phyloP scores from a whole-genome alignment of 2,113 vertebrate genomes.

The Stomatorhinus ivindoensis region DNA sequence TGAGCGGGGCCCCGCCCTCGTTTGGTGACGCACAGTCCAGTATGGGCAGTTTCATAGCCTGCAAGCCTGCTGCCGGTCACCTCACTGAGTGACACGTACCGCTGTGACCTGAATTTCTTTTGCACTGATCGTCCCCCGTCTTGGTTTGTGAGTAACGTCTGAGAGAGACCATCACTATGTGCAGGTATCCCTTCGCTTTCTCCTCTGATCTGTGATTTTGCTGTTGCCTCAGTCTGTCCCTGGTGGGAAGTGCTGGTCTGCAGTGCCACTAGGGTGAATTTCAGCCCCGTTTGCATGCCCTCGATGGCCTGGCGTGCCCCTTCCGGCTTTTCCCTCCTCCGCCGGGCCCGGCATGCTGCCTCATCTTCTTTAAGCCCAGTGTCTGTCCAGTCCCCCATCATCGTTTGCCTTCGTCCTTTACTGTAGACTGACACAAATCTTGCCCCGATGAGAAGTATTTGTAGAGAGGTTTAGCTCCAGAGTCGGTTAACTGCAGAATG shows the following conservation, averaged over 20 bases:
- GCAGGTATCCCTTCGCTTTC: not conserved
- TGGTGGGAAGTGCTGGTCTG: not conserved
- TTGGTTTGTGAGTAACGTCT: not conserved
- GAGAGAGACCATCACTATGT: not conserved
- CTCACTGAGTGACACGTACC: not conserved
- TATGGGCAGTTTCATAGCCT: not conserved
- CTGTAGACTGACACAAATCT: not conserved
- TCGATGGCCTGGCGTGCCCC: not conserved
- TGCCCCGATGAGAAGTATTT: not conserved
- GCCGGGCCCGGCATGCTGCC: not conserved
- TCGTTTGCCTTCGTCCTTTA: not conserved
- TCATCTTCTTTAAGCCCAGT: not conserved
- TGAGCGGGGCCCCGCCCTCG: not conserved
- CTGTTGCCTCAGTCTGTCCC: not conserved
- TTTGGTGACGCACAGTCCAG: not conserved
- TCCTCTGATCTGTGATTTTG: not conserved
- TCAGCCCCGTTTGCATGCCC: not conserved
- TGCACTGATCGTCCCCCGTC: not conserved
- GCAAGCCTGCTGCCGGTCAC: not conserved
- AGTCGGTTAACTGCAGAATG: not conserved
- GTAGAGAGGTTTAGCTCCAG: not conserved
- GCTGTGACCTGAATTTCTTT: not conserved
- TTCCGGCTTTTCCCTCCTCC: no score
- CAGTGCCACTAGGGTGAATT: not conserved
- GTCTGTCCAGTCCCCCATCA: not conserved